Conservation (phyloP, 2,888 invertebrate species). For the Drosophila paranaensis region DNA sequence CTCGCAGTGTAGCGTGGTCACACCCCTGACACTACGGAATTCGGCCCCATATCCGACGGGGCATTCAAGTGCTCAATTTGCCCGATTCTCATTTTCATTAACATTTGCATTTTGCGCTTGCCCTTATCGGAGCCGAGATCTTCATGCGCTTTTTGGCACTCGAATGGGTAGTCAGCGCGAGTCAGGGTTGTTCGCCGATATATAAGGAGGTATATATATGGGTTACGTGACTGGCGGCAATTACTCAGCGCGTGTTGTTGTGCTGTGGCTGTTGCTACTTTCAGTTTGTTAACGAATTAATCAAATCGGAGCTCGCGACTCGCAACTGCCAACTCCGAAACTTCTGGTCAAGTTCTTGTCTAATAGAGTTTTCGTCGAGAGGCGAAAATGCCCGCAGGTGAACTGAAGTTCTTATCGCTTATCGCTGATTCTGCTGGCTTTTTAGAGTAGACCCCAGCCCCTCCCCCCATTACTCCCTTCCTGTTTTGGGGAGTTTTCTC, state of each 20-base stretch:
- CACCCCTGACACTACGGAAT: slow-evolving; percentile 5
- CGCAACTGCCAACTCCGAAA: slow-evolving; percentile 15
- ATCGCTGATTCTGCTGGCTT: slow-evolving; percentile 30
- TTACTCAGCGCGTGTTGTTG: slow-evolving; percentile 69
- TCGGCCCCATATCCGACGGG: slow-evolving; percentile 22
- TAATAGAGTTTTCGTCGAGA: slow-evolving; percentile 75
- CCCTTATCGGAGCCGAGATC: slow-evolving; percentile 71
- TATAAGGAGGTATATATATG: slow-evolving; percentile 9
- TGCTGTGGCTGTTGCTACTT: slow-evolving; percentile 78
- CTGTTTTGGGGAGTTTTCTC: slow-evolving; percentile 69
- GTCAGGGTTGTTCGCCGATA: slow-evolving; percentile 41
- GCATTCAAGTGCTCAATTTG: slow-evolving; percentile 82
- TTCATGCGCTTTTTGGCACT: slow-evolving; percentile 80
- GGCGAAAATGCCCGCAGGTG: slow-evolving; percentile 29
- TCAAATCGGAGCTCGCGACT: slow-evolving; percentile 78
- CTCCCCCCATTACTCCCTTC: background rate
- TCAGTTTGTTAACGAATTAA: slow-evolving; percentile 84
- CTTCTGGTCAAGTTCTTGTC: slow-evolving; percentile 13
- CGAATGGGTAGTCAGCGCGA: slow-evolving; percentile 7
- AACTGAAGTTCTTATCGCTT: slow-evolving; percentile 46
- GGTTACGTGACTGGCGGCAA: slow-evolving; percentile 78
- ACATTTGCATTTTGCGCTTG: slow-evolving; percentile 51
- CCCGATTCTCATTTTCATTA: slow-evolving; percentile 57
- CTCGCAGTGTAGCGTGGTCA: background rate
- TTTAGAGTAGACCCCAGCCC: slow-evolving; percentile 27